Conservation (phyloP, 2,888 invertebrate genomes). For the Papilio demoleus region DNA sequence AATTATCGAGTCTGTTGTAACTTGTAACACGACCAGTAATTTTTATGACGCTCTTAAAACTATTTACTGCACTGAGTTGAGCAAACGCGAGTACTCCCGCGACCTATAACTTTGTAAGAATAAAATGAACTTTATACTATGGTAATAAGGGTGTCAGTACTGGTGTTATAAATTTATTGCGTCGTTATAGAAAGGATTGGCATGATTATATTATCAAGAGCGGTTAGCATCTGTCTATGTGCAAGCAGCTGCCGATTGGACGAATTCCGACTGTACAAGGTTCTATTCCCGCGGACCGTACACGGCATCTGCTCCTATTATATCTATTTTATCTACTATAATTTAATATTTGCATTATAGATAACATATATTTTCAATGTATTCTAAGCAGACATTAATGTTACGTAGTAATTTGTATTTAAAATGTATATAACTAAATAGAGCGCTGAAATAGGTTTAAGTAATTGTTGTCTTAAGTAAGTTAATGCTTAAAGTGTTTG, state of each 20-base stretch:
- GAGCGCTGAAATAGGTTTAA: no score
- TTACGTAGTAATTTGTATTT: no score
- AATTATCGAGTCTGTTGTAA: conserved; percentile 29
- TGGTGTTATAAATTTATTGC: conserved; percentile 14
- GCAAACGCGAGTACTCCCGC: conserved; percentile 7
- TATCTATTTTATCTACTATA: background rate
- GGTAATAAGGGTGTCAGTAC: background rate
- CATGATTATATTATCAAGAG: conserved; percentile 34
- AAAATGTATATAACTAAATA: no score
- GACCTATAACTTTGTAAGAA: background rate
- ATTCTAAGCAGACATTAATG: no score
- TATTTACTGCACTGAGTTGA: conserved; percentile 27
- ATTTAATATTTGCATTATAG: background rate
- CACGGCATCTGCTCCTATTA: conserved; percentile 9
- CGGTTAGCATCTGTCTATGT: conserved; percentile 36
- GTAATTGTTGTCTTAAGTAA: no score
- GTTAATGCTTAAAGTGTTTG: no score
- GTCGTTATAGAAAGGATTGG: conserved; percentile 36
- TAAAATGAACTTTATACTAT: background rate
- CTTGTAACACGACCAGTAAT: conserved; percentile 8
- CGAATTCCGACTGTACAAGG: conserved; percentile 30
- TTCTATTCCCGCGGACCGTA: conserved; percentile 25
- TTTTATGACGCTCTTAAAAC: conserved; percentile 35
- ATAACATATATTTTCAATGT: background rate
- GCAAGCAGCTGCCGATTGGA: conserved; percentile 34